Evolutionary conservation across 2,888 invertebrate genomes (phyloP).

Genomic region (Rhopalosiphum nymphaeae): DNA sequence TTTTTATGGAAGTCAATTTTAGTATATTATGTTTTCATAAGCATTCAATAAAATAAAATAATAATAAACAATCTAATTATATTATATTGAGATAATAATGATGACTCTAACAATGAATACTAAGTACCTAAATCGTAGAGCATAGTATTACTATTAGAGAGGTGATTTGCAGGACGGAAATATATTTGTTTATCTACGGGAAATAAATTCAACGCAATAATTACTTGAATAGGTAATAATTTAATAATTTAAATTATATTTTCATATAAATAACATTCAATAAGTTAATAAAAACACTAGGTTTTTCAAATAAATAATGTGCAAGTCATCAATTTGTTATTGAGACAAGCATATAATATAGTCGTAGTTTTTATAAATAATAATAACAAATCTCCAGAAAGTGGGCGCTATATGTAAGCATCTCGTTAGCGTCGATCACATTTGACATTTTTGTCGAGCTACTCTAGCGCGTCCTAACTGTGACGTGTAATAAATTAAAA

Average conservation of each 20-base stretch:
- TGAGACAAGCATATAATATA: constrained; percentile 39
- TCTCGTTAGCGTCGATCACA: constrained; percentile 64
- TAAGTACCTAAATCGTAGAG: neutral
- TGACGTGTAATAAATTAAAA: constrained; percentile 3
- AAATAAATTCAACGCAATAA: constrained; percentile 33
- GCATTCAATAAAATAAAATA: neutral
- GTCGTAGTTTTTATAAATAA: neutral
- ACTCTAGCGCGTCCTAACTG: constrained; percentile 38
- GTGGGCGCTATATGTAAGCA: constrained; percentile 31
- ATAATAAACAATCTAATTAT: neutral
- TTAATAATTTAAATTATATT: constrained; percentile 46
- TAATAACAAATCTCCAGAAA: neutral
- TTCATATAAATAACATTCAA: constrained; percentile 50
- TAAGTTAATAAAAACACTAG: constrained; percentile 29
- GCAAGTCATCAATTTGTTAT: constrained; percentile 37
- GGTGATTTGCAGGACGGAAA: neutral
- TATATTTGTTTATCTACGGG: neutral
- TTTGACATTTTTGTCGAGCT: constrained; percentile 57
- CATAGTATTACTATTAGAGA: neutral
- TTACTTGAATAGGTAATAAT: constrained; percentile 22
- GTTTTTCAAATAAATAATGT: constrained; percentile 33
- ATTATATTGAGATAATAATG: neutral
- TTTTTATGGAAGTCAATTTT: neutral
- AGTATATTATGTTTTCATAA: neutral
- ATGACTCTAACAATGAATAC: neutral